Base-by-base conservation (phyloP, 2,797 vertebrate species). In the Erithacus rubecula region DNA sequence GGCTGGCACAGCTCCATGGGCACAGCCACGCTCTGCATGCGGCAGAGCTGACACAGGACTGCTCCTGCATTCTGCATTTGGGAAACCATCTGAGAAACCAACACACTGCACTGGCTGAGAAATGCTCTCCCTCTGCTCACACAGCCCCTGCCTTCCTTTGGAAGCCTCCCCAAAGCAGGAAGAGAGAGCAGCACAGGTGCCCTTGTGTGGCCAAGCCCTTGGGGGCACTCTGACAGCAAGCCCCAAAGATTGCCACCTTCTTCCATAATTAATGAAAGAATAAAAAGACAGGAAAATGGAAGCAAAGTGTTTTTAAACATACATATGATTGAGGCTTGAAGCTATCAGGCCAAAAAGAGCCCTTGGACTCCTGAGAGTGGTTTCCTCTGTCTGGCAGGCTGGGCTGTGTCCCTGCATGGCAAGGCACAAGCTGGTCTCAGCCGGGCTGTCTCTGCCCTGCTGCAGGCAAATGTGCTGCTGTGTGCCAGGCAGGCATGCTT, bases 201-300 rank as follows among this genome's bases (percentile, higher is more conserved):
- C 16, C 13, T 72, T 43, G 12, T 34, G 19, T 15, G 16, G 51
- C 34, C 37, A 49, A n/a, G 14, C 8, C 14, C 21, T 2, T 62
- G 18, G 22, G 11, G 39, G 76, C 36, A 8, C 12, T 30, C 20
- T 43, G 22, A 0, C 0, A 53, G 11, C 32, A 43, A 46, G 12
- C n/a, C 30, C 12, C 39, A 39, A 58, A 82, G 13, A 43, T 16
- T 11, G 6, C 10, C 9, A 2, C 9, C 0, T 6, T 69, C 39
- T 79, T 79, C 67, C n/a, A 13, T 18, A 22, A 44, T 24, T 67
- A 62, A 18, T 10, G 22, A 11, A n/a, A 5, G 19, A 8, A 24
- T 15, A 26, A 46, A 17, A 39, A 70, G 11, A 47, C 32, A 21
- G 1, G 5, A 37, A 62, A 70, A 26, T 2, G 1, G 5, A 74